These are phyloP conservation scores for Heliconius melpomene DNA, from an alignment of 1,140 invertebrate species.

Conservation along the genomic window DNA sequence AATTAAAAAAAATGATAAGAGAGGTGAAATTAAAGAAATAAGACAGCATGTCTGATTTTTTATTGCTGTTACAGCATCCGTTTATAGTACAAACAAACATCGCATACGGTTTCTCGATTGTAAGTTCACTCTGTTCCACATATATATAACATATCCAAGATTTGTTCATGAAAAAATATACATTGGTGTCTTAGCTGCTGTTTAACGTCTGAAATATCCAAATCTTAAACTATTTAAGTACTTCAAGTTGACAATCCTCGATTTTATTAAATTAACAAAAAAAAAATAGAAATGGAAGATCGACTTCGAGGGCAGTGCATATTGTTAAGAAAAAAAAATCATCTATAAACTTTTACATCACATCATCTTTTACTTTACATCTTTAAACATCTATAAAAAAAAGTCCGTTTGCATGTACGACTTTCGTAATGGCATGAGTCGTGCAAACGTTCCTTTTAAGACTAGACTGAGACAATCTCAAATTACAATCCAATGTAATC, in stretches of 20 bases:
- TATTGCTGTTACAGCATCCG: conserved; percentile 80
- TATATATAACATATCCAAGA: conserved; percentile 44
- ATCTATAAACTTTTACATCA: conserved; percentile 61
- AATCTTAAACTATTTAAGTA: conserved; percentile 71
- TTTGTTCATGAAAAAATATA: conserved; percentile 61
- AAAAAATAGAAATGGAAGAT: conserved; percentile 43
- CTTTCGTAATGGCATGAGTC: conserved; percentile 27
- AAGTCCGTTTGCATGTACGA: conserved; percentile 50
- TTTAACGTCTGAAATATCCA: conserved; percentile 50
- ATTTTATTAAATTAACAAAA: conserved; percentile 41
- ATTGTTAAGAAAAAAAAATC: conserved; percentile 60
- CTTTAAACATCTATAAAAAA: too few relatives aligned
- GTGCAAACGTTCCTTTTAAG: conserved; percentile 53
- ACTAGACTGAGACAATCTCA: conserved; percentile 71
- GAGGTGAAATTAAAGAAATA: conserved; percentile 43
- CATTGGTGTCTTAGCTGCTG: conserved; percentile 50
- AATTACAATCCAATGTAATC: conserved; percentile 50
- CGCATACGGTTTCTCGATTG: conserved; percentile 72
- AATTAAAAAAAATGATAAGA: too few relatives aligned
- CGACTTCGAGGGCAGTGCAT: conserved; percentile 60
- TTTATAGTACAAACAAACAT: conserved; percentile 76
- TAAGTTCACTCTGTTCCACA: conserved; percentile 62
- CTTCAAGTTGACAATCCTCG: conserved; percentile 47
- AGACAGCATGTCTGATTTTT: conserved; percentile 70
- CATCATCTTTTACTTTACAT: too few relatives aligned